phyloP scores from a whole-genome alignment of 2,888 invertebrate species.

The Micoletzkya japonica region DNA sequence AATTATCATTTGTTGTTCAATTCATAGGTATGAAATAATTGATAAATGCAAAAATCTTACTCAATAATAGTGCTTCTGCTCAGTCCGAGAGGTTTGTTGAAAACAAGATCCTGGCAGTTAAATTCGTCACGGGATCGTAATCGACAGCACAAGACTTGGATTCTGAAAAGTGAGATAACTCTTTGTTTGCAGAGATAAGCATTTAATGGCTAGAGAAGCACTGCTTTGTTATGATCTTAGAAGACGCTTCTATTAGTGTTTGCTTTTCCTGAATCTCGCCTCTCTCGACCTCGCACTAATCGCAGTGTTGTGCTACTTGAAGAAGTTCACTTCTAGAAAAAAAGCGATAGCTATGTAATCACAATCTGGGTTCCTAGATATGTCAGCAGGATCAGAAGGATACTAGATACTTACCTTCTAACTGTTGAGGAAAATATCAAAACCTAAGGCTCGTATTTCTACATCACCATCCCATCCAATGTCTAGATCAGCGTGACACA shows the following conservation, averaged over 20 bases:
- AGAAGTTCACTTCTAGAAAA: too few species aligned
- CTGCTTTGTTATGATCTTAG: constrained; percentile 3
- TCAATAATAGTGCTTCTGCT: constrained; percentile 57
- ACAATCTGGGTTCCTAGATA: too few species aligned
- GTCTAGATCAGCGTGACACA: too few species aligned
- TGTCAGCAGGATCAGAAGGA: too few species aligned
- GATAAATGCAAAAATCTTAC: constrained; percentile 31
- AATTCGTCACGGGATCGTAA: constrained; percentile 56
- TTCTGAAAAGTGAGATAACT: constrained; percentile 43
- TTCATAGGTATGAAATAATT: not conserved
- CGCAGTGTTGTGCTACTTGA: too few species aligned
- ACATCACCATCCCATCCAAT: too few species aligned
- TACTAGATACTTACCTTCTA: too few species aligned
- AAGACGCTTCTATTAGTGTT: not conserved
- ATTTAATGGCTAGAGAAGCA: not conserved
- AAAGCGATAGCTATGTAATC: too few species aligned
- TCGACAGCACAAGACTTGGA: constrained; percentile 61
- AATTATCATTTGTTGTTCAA: not conserved
- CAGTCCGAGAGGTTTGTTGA: constrained; percentile 57
- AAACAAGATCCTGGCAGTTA: constrained; percentile 52
- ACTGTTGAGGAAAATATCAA: too few species aligned
- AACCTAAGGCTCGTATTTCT: too few species aligned
- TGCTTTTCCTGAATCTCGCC: not conserved
- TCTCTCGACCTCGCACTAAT: too few species aligned
- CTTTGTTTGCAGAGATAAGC: too few species aligned